Conservation (phyloP, 2,113 vertebrate genomes). For the Epinephelus lanceolatus region DNA sequence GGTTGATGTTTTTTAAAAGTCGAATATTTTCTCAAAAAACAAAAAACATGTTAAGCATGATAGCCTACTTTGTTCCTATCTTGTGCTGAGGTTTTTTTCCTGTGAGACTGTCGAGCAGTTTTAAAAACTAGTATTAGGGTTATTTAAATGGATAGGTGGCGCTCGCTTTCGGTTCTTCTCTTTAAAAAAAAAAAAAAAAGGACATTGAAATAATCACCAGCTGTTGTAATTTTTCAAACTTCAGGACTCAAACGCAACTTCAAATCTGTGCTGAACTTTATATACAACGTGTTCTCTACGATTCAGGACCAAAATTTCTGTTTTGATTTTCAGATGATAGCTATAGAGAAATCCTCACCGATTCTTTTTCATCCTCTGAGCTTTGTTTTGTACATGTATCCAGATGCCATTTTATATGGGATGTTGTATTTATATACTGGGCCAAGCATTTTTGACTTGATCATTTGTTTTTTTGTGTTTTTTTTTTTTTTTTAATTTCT, state of each 20-base stretch:
- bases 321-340: slow-evolving; percentile 88
- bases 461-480: slow-evolving; percentile 78
- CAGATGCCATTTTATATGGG: slow-evolving; percentile 97
- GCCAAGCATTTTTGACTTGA: slow-evolving; percentile 93
- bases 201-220: slow-evolving; percentile 89
- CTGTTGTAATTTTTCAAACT: slow-evolving; percentile 94
- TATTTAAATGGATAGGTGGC: slow-evolving; percentile 97
- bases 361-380: slow-evolving; percentile 89
- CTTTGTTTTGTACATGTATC: slow-evolving; percentile 94
- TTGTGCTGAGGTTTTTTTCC: slow-evolving; percentile 91
- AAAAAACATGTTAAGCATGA: slow-evolving; percentile 91
- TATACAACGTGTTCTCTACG: slow-evolving; percentile 81
- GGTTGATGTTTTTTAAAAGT: slow-evolving; percentile 91
- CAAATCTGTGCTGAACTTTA: slow-evolving; percentile 99
- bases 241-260: slow-evolving; percentile 99
- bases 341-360: slow-evolving; percentile 91
- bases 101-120: slow-evolving; percentile 98
- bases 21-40: slow-evolving; percentile 92
- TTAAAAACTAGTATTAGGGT: slow-evolving; percentile 93
- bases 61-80: slow-evolving; percentile 91
- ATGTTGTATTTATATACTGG: slow-evolving; percentile 99
- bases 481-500: slow-evolving; percentile 76
- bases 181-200: slow-evolving; percentile 78
- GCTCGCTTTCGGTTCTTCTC: slow-evolving; percentile 98
- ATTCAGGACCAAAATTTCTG: slow-evolving; percentile 98